These are phyloP conservation scores for Nomada fucata DNA, from an alignment of 2,888 invertebrate genomes.

Conservation along the genomic window DNA sequence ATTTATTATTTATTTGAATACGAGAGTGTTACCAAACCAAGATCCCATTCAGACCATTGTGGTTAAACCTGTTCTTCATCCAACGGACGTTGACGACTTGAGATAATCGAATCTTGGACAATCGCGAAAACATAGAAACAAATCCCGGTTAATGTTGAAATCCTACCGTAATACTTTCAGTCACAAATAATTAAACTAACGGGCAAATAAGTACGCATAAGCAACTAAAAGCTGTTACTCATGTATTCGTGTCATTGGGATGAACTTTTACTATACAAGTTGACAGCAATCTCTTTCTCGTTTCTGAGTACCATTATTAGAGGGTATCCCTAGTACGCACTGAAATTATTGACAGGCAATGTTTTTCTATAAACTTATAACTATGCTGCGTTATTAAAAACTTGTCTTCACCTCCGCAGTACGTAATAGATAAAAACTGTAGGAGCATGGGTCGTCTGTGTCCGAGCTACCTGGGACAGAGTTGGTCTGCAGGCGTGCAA, in stretches of 20 bases:
- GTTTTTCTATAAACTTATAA: neutral
- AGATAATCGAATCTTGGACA: neutral
- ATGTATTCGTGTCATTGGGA: neutral
- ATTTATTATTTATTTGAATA: too few species aligned
- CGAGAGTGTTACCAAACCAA: neutral
- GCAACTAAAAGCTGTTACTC: neutral
- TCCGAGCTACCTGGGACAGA: too few species aligned
- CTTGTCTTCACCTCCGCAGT: too few species aligned
- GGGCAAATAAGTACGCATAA: neutral
- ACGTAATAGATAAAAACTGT: too few species aligned
- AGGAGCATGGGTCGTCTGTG: too few species aligned
- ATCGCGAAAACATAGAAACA: slow-evolving; percentile 13
- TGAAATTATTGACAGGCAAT: neutral
- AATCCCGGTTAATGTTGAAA: slow-evolving; percentile 14
- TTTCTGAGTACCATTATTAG: neutral
- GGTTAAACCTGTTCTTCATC: neutral
- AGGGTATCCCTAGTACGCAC: neutral
- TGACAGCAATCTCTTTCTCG: neutral
- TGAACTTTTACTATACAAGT: neutral
- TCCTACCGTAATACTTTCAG: slow-evolving; percentile 4
- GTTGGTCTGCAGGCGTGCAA: too few species aligned
- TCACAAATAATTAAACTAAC: slow-evolving; percentile 14
- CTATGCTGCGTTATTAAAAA: too few species aligned
- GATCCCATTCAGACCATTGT: too few species aligned
- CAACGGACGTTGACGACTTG: neutral